Evolutionary conservation across 30 jellyfish, hydroid and myxozoan genomes (phyloP), one percentile per base, ranked within the genome.

Genomic region (Catostylus mosaicus): DNA sequence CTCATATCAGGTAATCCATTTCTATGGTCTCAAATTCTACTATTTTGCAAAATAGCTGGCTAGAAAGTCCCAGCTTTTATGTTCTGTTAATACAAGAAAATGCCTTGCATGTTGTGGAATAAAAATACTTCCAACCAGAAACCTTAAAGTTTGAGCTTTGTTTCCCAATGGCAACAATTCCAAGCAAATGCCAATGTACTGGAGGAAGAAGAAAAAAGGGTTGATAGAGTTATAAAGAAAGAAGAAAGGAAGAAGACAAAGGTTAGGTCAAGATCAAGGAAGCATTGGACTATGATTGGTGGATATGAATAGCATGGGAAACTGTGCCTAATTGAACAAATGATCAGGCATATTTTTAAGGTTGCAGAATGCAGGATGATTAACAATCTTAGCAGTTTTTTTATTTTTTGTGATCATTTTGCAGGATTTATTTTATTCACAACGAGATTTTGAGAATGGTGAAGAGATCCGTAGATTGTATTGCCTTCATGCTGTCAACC

Each of bases 401-500:
- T 40, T n/a, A n/a, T n/a, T n/a, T n/a, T n/a, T n/a, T n/a, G n/a
- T n/a, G n/a, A n/a, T n/a, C n/a, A n/a, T n/a, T n/a, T n/a, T n/a
- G n/a, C 75, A 87, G 88, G 98, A 93, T 62, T 67, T 93, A 36
- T 88, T 82, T 65, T 93, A 67, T 68, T 38, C 88, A 38, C 96
- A 82, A 23, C 67, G 97, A 45, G 85, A 50, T 61, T 67, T 82
- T 54, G 51, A 63, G 29, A 93, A 93, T 72, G 96, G 96, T 3
- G 98, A 93, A 82, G 97, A 93, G 32, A 82, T 93, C 12, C 64
- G 98, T 30, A 82, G 60, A 38, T 54, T 93, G 34, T 93, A 93
- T 45, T 88, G 96, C 26, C 86, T 93, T 16, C 98, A 93, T 68
- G 97, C 97, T 32, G 90, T 93, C n/a, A 93, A 93, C 64, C 98